These are phyloP conservation scores for Conus canariensis DNA, from an alignment of 2,888 invertebrate species.

Conservation along the genomic window DNA sequence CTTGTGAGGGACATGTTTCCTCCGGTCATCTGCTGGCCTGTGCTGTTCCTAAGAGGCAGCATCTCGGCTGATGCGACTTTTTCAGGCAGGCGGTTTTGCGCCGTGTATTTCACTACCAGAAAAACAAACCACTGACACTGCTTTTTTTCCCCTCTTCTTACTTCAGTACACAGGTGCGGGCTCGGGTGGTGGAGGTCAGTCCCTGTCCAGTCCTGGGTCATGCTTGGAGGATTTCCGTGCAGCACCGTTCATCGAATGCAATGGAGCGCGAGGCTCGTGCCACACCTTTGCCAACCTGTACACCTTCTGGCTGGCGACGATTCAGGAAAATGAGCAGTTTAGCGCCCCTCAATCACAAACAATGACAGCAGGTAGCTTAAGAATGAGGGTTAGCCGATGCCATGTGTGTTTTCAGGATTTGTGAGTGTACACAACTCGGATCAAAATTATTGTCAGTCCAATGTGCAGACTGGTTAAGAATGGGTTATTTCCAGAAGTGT, in stretches of 20 bases:
- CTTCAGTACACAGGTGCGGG: constrained; percentile 97
- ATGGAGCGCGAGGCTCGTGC: constrained; percentile 83
- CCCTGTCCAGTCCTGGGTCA: constrained; percentile 95
- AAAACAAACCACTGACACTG: too few species aligned
- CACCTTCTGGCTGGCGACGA: constrained; percentile 95
- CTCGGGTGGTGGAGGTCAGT: constrained; percentile 95
- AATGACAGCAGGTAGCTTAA: constrained; percentile 90
- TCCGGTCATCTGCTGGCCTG: too few species aligned
- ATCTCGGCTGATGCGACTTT: too few species aligned
- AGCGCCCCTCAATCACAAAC: constrained; percentile 90
- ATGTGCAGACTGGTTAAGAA: not conserved
- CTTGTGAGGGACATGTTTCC: too few species aligned
- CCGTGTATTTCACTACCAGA: too few species aligned
- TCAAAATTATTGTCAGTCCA: not conserved
- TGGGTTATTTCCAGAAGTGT: not conserved
- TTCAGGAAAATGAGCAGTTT: constrained; percentile 84
- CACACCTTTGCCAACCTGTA: constrained; percentile 95
- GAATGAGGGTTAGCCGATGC: constrained; percentile 92
- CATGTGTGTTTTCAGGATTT: constrained; percentile 82
- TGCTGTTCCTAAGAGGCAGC: too few species aligned
- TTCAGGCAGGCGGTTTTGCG: too few species aligned
- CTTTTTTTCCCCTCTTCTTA: not conserved
- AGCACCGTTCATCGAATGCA: constrained; percentile 99
- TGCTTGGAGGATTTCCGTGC: constrained; percentile 98
- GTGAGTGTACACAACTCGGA: constrained; percentile 24